Conservation (phyloP, 2,113 vertebrate species). For the Himantopus leucocephalus region DNA sequence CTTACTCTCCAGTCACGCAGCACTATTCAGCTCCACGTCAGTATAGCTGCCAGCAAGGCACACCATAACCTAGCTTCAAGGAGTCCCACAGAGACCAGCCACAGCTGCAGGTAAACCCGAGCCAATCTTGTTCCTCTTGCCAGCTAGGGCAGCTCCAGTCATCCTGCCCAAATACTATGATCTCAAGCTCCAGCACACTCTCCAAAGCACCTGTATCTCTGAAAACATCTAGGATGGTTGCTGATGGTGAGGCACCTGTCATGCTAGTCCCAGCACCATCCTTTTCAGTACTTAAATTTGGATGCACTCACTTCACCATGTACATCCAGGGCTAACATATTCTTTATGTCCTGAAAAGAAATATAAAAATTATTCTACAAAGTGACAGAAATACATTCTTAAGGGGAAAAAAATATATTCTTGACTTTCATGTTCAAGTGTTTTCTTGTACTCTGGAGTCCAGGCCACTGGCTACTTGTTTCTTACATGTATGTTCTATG, state of each 20-base stretch:
- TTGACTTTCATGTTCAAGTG: background rate
- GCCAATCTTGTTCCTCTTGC: background rate
- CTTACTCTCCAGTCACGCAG: background rate
- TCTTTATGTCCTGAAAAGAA: background rate
- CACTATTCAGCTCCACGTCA: rapidly evolving
- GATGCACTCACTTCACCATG: background rate
- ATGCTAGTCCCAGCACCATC: rapidly evolving
- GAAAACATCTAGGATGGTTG: background rate
- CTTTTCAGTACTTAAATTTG: background rate
- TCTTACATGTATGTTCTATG: background rate
- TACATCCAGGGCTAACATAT: background rate
- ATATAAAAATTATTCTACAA: background rate
- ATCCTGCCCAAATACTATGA: background rate
- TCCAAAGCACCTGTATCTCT: background rate
- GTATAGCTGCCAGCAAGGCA: background rate
- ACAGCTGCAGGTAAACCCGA: background rate
- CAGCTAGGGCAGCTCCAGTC: background rate
- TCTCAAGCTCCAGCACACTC: background rate
- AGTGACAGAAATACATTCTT: background rate
- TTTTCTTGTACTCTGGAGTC: background rate
- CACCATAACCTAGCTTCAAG: background rate
- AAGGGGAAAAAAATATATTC: background rate
- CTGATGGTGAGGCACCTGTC: background rate
- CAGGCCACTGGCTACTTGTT: background rate
- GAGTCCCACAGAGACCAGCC: background rate